Evolutionary conservation across 2,113 vertebrate genomes (phyloP).

Genomic region (Tachuris rubrigastra): DNA sequence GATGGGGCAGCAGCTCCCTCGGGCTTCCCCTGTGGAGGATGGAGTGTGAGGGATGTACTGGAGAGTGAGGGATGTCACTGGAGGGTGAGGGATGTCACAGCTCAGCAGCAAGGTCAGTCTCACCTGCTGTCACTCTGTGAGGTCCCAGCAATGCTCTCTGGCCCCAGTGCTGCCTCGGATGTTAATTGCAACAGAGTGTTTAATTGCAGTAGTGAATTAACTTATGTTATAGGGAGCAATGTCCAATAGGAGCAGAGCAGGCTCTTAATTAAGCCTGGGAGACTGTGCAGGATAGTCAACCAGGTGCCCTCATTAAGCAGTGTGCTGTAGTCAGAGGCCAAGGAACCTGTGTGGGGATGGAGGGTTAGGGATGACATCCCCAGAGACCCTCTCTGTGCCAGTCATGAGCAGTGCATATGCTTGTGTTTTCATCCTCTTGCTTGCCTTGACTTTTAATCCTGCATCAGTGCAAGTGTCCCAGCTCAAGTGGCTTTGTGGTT

Average conservation of each 20-base stretch:
- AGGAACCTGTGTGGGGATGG: neutral
- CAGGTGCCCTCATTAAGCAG: neutral
- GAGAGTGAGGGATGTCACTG: neutral
- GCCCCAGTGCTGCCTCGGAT: neutral
- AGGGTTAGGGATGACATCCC: neutral
- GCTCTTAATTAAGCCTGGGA: conserved; percentile 12
- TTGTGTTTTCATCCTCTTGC: neutral
- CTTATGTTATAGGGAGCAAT: neutral
- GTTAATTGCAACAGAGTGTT: neutral
- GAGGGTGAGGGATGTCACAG: neutral
- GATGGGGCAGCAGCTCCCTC: neutral
- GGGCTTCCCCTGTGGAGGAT: rapidly evolving
- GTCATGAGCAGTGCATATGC: neutral
- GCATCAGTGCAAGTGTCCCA: neutral
- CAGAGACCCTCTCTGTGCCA: neutral
- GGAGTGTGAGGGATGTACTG: neutral
- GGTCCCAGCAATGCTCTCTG: rapidly evolving
- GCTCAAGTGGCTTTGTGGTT: neutral
- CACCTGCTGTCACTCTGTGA: neutral
- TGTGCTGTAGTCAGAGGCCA: neutral
- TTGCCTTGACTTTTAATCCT: neutral
- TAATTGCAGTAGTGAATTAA: neutral
- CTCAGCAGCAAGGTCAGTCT: rapidly evolving
- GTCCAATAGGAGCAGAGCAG: neutral
- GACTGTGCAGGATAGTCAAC: neutral